Evolutionary conservation across 1,140 invertebrate genomes (phyloP).

Genomic region (Aphelinus atriplicis): DNA sequence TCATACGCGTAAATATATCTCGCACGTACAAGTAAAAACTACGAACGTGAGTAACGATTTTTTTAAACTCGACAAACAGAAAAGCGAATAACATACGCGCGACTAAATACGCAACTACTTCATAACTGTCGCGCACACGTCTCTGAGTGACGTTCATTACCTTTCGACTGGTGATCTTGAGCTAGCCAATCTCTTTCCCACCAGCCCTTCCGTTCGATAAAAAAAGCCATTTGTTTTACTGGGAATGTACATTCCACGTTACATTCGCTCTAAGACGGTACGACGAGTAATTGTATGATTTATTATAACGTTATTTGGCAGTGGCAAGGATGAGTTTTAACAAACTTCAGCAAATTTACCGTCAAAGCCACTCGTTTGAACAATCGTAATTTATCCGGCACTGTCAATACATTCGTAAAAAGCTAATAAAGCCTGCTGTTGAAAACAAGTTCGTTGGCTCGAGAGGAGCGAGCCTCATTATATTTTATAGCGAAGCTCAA

Average conservation of each 20-base stretch:
- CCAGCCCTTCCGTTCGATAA: conserved; percentile 1
- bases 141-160: conserved; percentile 31
- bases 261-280: not conserved
- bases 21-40: not conserved
- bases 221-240: conserved; percentile 29
- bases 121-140: conserved; percentile 28
- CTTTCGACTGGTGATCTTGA: conserved; percentile 3
- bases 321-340: too few species aligned
- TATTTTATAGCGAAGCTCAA: too few species aligned
- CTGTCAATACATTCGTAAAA: too few species aligned
- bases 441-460: too few species aligned
- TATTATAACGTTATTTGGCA: too few species aligned
- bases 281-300: too few species aligned
- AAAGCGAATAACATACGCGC: conserved; percentile 20
- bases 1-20: not conserved
- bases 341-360: too few species aligned
- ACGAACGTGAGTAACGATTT: conserved; percentile 22
- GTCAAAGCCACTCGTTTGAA: too few species aligned
- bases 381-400: too few species aligned
- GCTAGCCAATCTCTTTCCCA: conserved; percentile 3
- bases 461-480: too few species aligned
- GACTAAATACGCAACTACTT: conserved; percentile 19
- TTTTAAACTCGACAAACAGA: conserved; percentile 27
- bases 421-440: too few species aligned
- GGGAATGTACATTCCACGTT: not conserved